Conservation (phyloP, 2,113 vertebrate species). For the Pungitius pungitius region DNA sequence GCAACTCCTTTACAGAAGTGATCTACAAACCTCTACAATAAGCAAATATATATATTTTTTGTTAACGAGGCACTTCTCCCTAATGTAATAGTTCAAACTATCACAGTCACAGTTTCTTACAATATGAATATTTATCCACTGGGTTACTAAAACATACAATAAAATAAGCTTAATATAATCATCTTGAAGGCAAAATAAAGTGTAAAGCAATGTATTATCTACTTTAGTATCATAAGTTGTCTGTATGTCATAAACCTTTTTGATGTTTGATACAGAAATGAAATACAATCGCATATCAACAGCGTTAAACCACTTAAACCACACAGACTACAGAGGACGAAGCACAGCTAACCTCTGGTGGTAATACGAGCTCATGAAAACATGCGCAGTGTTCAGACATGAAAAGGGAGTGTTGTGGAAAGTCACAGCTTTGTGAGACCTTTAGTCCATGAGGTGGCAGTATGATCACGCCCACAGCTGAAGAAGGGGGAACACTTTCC, state of each 20-base stretch:
- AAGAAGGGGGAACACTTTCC: background rate
- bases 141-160: background rate
- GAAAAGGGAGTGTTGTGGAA: background rate
- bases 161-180: background rate
- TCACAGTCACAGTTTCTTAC: background rate
- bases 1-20: background rate
- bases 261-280: background rate
- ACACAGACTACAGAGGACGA: background rate
- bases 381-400: background rate
- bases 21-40: background rate
- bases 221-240: background rate
- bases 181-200: background rate
- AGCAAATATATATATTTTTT: background rate
- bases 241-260: background rate
- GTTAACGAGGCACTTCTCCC: background rate
- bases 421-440: background rate
- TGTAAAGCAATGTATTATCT: background rate
- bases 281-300: no score
- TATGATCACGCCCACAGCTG: constrained; percentile 7
- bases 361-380: background rate
- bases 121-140: background rate
- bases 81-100: background rate
- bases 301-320: background rate
- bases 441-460: constrained; percentile 66
- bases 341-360: background rate